Evolutionary conservation across 2,797 vertebrate genomes (phyloP), one percentile per base, ranked within the genome.

Genomic region (Ciconia nigra): DNA sequence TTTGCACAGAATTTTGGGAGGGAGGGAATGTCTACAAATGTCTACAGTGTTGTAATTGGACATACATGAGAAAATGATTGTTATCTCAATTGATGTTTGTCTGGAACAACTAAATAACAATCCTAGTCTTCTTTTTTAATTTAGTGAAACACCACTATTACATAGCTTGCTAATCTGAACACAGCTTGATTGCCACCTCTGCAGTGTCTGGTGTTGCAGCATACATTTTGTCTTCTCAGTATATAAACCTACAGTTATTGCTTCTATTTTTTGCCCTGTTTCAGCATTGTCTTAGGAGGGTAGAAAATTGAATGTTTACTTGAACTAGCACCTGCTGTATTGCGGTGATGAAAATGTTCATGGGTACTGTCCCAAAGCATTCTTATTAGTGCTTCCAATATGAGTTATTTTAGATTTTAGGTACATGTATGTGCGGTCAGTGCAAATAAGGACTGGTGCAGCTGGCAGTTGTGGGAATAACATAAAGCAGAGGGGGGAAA

Each of bases 401-500:
- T 1, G 11, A 57, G 3, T 49, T 87, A 6, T 29, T 87, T 42
- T n/a, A 37, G 51, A n/a, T 83, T 73, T 51, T 31, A 39, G 12
- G 11, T 33, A 18, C 24, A 13, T n/a, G 42, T 66, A 2, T 2
- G 0, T 54, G 21, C 3, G 1, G 11, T 69, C 61, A 25, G 55
- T 52, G 74, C 46, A 28, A n/a, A 16, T 47, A 29, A 76, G 71
- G 46, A 3, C 35, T 55, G 47, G 47, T 47, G 37, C 29, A 46
- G 72, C 52, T 57, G 49, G 15, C 26, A n/a, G 29, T 14, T 49
- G 20, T 39, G 46, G 59, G 18, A 72, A 17, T 35, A 74, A 16
- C 25, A 2, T 11, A 3, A 70, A 87, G 22, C 9, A 15, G 15
- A 59, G 55, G 35, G 49, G 49, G 24, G 5, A 18, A 55, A 18